A percentile compares a stretch with the other conserved stretches of the same genome.
phyloP scores from a whole-genome alignment of 2,113 vertebrate genomes.

The Brevimyrus niger region DNA sequence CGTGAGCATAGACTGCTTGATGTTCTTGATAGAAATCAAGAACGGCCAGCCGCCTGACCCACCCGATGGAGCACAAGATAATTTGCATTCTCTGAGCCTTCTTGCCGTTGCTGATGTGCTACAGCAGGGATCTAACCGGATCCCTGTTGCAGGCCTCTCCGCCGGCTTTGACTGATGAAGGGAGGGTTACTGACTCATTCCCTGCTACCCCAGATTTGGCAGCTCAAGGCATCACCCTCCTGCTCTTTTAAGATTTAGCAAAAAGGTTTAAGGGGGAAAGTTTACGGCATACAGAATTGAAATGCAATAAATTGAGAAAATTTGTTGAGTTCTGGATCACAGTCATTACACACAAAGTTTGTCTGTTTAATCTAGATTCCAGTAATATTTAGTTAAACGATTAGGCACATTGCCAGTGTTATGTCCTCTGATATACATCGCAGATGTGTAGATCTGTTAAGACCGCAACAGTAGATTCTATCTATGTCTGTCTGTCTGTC shows the following conservation, averaged over 20 bases:
- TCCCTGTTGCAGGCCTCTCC: neutral
- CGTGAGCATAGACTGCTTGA: neutral
- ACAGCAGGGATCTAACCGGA: neutral
- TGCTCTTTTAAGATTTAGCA: neutral
- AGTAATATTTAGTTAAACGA: neutral
- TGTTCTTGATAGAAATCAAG: neutral
- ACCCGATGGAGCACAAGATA: neutral
- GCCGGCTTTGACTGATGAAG: neutral
- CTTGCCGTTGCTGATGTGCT: neutral
- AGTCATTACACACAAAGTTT: neutral
- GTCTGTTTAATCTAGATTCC: neutral
- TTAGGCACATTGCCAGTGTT: neutral
- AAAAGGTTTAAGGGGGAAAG: neutral
- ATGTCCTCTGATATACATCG: neutral
- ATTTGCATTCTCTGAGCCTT: neutral
- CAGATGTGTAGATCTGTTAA: neutral
- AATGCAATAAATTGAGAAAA: neutral
- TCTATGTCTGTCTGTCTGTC: no score
- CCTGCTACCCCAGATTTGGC: neutral
- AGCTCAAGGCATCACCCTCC: neutral
- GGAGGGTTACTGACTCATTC: neutral
- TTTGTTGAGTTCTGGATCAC: neutral
- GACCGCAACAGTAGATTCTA: neutral
- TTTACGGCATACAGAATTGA: neutral
- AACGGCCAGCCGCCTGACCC: neutral